These are phyloP conservation scores for Nezara viridula DNA, from an alignment of 2,888 invertebrate genomes.

Conservation along the genomic window DNA sequence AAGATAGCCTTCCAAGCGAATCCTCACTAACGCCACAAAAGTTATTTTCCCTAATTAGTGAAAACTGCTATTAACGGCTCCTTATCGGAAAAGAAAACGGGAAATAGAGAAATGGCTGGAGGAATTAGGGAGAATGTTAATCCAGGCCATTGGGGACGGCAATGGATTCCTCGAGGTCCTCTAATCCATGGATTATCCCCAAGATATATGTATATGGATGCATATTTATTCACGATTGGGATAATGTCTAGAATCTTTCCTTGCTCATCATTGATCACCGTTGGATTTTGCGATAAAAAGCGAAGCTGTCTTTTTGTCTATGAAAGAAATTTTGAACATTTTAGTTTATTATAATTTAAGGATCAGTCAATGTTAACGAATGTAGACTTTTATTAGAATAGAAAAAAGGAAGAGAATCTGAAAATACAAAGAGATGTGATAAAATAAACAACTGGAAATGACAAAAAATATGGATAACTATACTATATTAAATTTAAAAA, in stretches of 20 bases:
- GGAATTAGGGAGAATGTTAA: conserved; percentile 22
- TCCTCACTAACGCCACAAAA: conserved; percentile 54
- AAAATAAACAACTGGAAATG: too few relatives aligned
- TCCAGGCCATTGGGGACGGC: conserved; percentile 30
- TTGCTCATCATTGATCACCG: not conserved
- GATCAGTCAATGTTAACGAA: too few relatives aligned
- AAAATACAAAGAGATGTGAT: too few relatives aligned
- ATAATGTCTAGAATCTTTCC: not conserved
- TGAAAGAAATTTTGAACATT: too few relatives aligned
- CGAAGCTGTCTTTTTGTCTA: too few relatives aligned
- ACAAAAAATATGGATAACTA: too few relatives aligned
- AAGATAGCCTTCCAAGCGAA: conserved; percentile 21
- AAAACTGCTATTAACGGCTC: conserved; percentile 52
- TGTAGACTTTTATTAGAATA: too few relatives aligned
- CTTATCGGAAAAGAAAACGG: conserved; percentile 52
- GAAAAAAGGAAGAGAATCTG: too few relatives aligned
- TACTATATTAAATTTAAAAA: too few relatives aligned
- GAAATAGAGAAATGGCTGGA: conserved; percentile 1
- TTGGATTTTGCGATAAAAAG: not conserved
- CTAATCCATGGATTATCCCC: conserved; percentile 38
- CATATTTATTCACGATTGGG: conserved; percentile 16
- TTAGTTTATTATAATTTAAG: too few relatives aligned
- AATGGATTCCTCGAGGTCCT: conserved; percentile 47
- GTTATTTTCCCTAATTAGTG: conserved; percentile 57
- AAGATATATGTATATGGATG: conserved; percentile 33